Conservation (phyloP, 2,888 invertebrate species). For the Watsonalla cultraria region DNA sequence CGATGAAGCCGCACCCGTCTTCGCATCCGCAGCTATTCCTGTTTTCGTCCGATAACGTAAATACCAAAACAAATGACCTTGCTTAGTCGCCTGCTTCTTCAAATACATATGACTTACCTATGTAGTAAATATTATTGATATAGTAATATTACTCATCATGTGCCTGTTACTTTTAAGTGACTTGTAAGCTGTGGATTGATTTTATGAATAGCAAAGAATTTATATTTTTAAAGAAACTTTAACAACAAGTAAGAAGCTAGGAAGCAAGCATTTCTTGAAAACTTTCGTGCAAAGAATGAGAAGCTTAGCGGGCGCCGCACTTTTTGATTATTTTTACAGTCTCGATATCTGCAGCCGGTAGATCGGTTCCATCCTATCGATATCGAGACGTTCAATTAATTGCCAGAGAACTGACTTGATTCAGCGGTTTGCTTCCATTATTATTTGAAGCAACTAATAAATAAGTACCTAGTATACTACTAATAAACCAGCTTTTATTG, state of each 20-base stretch:
- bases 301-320: constrained; percentile 26
- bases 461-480: no score
- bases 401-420: constrained; percentile 34
- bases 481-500: no score
- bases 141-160: no score
- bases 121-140: no score
- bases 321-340: constrained; percentile 41
- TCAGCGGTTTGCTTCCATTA: not conserved
- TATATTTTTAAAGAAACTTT: no score
- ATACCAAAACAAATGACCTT: constrained; percentile 69
- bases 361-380: constrained; percentile 35
- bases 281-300: constrained; percentile 28
- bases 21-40: constrained; percentile 27
- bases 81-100: constrained; percentile 59
- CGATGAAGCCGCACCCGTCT: constrained; percentile 31
- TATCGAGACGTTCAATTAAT: constrained; percentile 38
- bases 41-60: constrained; percentile 57
- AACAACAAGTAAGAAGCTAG: constrained; percentile 3
- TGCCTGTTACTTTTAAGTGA: no score
- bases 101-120: no score
- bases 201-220: no score
- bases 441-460: not conserved
- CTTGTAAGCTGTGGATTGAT: no score
- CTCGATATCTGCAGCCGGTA: constrained; percentile 27
- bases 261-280: constrained; percentile 14